Conservation (phyloP, 2,113 vertebrate genomes). For the Uropsilus gracilis region DNA sequence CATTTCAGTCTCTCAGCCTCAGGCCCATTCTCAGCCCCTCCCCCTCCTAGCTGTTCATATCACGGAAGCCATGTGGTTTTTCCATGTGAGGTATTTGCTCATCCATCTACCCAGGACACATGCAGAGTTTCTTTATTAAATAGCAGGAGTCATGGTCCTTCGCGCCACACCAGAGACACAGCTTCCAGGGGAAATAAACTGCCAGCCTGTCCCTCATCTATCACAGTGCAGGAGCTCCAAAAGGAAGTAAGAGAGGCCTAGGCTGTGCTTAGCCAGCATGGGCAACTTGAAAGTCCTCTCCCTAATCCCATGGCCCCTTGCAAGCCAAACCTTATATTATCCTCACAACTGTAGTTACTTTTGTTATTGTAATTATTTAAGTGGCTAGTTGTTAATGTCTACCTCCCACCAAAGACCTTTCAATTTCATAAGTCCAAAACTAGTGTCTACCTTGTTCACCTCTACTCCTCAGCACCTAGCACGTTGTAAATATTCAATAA, state of each 20-base stretch:
- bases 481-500: background rate
- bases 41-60: background rate
- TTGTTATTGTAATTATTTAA: constrained; percentile 26
- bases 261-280: background rate
- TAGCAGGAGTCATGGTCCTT: background rate
- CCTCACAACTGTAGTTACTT: constrained; percentile 21
- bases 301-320: background rate
- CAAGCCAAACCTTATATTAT: background rate
- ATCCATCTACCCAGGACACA: constrained; percentile 69
- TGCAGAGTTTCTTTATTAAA: constrained; percentile 72
- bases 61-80: constrained; percentile 15
- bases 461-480: background rate
- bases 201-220: constrained; percentile 57
- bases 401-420: background rate
- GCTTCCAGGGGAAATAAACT: constrained; percentile 77
- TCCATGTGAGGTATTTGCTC: constrained; percentile 58
- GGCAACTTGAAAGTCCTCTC: background rate
- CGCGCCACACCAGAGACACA: background rate
- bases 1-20: background rate
- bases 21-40: background rate
- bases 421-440: background rate
- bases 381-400: background rate
- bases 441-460: background rate
- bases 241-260: background rate
- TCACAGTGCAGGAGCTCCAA: constrained; percentile 44